phyloP scores from a whole-genome alignment of 2,797 vertebrate species.

The Pitangus sulphuratus region DNA sequence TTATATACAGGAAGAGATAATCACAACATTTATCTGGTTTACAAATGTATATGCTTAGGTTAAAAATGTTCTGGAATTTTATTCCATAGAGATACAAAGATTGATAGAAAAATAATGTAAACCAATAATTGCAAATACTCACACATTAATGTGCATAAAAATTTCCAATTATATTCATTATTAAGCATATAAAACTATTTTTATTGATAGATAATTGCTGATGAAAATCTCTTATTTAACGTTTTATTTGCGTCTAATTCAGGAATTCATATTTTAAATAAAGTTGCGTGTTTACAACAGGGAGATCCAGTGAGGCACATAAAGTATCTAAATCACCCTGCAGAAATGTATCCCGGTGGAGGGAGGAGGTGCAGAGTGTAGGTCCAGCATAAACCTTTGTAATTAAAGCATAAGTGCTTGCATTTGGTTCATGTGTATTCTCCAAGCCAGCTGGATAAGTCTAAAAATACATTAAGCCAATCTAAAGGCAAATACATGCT shows the following conservation, averaged over 20 bases:
- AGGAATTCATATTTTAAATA: slow-evolving; percentile 36
- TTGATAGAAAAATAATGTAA: slow-evolving; percentile 75
- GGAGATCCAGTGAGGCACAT: background rate
- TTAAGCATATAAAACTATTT: slow-evolving; percentile 54
- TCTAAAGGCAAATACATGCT: background rate
- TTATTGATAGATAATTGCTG: slow-evolving; percentile 60
- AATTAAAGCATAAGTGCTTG: slow-evolving; percentile 22
- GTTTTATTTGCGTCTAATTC: slow-evolving; percentile 21
- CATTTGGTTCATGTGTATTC: background rate
- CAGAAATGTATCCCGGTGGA: background rate
- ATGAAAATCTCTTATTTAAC: slow-evolving; percentile 53
- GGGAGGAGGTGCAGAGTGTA: background rate
- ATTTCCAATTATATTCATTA: slow-evolving; percentile 55
- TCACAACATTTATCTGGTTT: slow-evolving; percentile 98
- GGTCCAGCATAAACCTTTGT: background rate
- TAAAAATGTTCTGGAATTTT: slow-evolving; percentile 90
- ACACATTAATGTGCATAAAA: slow-evolving; percentile 38
- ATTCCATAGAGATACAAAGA: slow-evolving; percentile 74
- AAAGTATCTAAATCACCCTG: slow-evolving; percentile 6
- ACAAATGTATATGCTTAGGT: slow-evolving; percentile 93
- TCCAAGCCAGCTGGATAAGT: background rate
- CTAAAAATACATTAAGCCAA: slow-evolving; percentile 10
- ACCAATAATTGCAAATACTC: slow-evolving; percentile 71
- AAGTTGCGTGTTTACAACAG: slow-evolving; percentile 13
- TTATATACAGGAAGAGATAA: slow-evolving; percentile 94